phyloP scores from a whole-genome alignment of 2,888 invertebrate genomes.

The Embidobia sp. region DNA sequence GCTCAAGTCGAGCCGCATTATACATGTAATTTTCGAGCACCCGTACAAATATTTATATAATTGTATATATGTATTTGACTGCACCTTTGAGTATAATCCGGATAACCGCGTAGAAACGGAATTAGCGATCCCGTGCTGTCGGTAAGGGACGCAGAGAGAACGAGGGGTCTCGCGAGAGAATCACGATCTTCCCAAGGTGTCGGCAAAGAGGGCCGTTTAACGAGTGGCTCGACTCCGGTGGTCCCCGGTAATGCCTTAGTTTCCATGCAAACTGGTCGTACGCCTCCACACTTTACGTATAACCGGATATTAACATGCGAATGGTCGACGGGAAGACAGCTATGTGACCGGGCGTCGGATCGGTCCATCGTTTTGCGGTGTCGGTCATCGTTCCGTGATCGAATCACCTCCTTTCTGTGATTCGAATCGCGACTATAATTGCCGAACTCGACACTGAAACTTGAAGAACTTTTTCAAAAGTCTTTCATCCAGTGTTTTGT shows the following conservation, averaged over 20 bases:
- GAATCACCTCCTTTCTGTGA: conserved; percentile 34
- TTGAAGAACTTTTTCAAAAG: too few species aligned
- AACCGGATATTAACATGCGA: conserved; percentile 80
- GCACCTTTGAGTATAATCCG: conserved; percentile 63
- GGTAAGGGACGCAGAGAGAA: conserved; percentile 59
- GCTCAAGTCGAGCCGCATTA: too few species aligned
- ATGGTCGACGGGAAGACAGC: conserved; percentile 74
- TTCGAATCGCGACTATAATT: conserved; percentile 25
- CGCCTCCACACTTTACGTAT: conserved; percentile 80
- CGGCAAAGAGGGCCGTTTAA: conserved; percentile 78
- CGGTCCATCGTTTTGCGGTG: conserved; percentile 52
- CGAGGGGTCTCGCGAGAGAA: conserved; percentile 63
- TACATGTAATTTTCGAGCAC: too few species aligned
- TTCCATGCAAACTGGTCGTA: conserved; percentile 80
- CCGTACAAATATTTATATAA: conserved; percentile 68
- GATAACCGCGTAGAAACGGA: conserved; percentile 69
- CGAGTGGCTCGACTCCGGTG: conserved; percentile 80
- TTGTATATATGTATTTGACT: conserved; percentile 53
- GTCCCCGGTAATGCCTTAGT: conserved; percentile 80
- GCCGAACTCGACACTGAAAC: conserved; percentile 15
- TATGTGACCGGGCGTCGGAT: conserved; percentile 65
- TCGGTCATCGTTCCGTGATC: conserved; percentile 44
- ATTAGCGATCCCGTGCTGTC: conserved; percentile 67
- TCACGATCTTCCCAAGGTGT: conserved; percentile 73
- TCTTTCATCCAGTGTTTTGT: too few species aligned